These are phyloP conservation scores for Liopterus haemorrhoidalis DNA, from an alignment of 2,888 invertebrate species.

Conservation along the genomic window DNA sequence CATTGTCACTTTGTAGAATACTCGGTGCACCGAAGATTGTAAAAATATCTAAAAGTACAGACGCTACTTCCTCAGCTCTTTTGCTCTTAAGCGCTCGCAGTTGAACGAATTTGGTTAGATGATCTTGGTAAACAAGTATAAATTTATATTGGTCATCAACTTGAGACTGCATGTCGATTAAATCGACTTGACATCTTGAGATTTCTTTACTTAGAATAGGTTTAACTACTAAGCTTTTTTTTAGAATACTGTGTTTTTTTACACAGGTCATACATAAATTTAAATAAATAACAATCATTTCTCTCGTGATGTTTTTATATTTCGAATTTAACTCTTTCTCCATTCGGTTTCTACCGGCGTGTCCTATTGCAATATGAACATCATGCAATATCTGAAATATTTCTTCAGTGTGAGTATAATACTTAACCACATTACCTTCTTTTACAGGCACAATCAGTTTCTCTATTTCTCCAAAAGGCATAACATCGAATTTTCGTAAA, in stretches of 20 bases:
- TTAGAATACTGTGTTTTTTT: no score
- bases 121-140: constrained; percentile 41
- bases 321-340: no score
- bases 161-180: constrained; percentile 40
- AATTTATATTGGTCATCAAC: constrained; percentile 39
- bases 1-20: constrained; percentile 40
- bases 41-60: constrained; percentile 40
- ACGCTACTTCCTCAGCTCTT: constrained; percentile 39
- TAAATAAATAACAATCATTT: no score
- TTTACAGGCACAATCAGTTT: constrained; percentile 9
- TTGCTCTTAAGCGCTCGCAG: constrained; percentile 39
- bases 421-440: constrained; percentile 7
- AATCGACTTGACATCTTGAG: constrained; percentile 39
- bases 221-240: no score
- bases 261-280: no score
- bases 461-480: constrained; percentile 2
- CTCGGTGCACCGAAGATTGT: constrained; percentile 39
- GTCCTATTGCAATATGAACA: constrained; percentile 6
- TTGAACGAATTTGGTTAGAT: constrained; percentile 42
- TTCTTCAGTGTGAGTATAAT: constrained; percentile 10
- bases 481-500: constrained; percentile 7
- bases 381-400: constrained; percentile 9
- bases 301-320: no score
- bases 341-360: constrained; percentile 9
- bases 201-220: constrained; percentile 30